phyloP scores from a whole-genome alignment of 2,888 invertebrate species.

The Scrobipalpa atriplicella region DNA sequence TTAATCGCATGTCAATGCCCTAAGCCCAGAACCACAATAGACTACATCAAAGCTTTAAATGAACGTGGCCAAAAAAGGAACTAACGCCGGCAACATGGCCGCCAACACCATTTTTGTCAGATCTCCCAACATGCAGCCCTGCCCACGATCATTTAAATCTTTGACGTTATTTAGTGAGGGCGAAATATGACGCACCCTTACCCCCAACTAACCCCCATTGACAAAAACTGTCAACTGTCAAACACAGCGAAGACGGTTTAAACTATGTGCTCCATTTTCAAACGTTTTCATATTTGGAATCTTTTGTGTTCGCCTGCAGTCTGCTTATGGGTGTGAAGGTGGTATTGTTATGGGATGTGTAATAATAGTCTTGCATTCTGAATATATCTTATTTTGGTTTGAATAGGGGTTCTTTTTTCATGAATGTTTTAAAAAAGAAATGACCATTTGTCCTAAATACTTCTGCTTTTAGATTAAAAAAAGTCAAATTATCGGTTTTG shows the following conservation, averaged over 20 bases:
- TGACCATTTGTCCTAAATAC: too few relatives aligned
- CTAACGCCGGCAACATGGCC: too few relatives aligned
- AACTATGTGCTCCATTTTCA: conserved; percentile 74
- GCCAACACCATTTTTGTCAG: too few relatives aligned
- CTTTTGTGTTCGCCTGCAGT: conserved; percentile 59
- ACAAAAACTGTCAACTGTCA: conserved; percentile 82
- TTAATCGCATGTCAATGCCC: conserved; percentile 75
- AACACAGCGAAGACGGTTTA: conserved; percentile 79
- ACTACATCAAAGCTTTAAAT: too few relatives aligned
- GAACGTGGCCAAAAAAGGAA: too few relatives aligned
- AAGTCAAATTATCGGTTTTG: too few relatives aligned
- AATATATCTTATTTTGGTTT: too few relatives aligned
- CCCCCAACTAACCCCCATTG: conserved; percentile 74
- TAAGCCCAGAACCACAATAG: conserved; percentile 46
- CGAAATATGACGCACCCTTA: conserved; percentile 65
- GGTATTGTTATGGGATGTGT: neutral
- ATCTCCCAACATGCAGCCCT: too few relatives aligned
- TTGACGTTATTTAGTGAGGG: conserved; percentile 35
- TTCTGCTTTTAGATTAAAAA: too few relatives aligned
- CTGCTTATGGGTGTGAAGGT: conserved; percentile 37
- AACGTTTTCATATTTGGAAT: conserved; percentile 67
- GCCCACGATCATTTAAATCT: too few relatives aligned
- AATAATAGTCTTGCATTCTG: neutral
- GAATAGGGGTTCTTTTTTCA: too few relatives aligned
- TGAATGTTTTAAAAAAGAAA: too few relatives aligned